Evolutionary conservation across 2,797 vertebrate species (phyloP).

Genomic region (Carduelis carduelis): DNA sequence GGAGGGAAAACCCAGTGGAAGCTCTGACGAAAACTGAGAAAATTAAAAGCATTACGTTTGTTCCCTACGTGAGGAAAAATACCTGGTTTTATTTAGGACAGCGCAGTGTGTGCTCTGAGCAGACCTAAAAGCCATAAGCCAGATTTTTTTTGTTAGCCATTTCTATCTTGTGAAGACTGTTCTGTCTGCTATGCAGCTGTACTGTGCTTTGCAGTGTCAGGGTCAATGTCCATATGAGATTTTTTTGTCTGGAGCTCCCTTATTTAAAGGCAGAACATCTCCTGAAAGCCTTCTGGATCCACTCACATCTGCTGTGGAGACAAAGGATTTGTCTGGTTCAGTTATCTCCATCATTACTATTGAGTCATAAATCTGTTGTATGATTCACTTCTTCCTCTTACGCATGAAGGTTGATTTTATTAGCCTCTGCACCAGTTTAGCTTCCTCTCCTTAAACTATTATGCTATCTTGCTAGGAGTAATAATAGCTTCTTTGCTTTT

Average conservation of each 20-base stretch:
- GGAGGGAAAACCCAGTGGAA: neutral
- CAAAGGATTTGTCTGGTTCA: neutral
- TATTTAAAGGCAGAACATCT: neutral
- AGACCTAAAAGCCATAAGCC: neutral
- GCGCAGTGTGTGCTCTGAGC: neutral
- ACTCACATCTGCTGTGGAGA: neutral
- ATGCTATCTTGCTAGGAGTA: neutral
- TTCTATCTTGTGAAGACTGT: neutral
- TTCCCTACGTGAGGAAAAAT: neutral
- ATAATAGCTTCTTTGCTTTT: neutral
- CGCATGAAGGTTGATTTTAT: neutral
- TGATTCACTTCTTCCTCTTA: constrained; percentile 49
- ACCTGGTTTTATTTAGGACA: neutral
- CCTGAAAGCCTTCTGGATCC: neutral
- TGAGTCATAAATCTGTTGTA: neutral
- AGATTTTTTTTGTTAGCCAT: neutral
- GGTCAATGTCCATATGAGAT: neutral
- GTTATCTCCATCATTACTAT: neutral
- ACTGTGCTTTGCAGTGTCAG: neutral
- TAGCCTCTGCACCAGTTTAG: neutral
- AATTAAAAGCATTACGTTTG: neutral
- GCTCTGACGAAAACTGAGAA: neutral
- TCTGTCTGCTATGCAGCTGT: neutral
- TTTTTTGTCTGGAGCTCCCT: neutral
- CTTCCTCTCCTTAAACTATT: neutral